Conservation (phyloP, 2,888 invertebrate genomes). For the Baccha elongata region DNA sequence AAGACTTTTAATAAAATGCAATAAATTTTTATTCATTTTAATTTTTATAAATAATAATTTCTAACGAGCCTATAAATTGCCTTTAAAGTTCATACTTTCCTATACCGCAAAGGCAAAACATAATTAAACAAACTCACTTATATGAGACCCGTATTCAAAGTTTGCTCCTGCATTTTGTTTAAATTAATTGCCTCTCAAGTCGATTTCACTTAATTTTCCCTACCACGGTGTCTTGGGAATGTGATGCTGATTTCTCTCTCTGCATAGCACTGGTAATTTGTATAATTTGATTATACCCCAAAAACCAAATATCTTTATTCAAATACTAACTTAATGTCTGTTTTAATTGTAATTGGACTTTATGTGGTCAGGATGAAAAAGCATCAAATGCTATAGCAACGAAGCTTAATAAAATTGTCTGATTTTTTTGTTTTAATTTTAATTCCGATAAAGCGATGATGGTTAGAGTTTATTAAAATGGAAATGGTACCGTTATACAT, state of each 20-base stretch:
- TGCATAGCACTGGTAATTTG: slow-evolving; percentile 4
- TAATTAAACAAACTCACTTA: not conserved
- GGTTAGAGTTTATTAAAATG: too few relatives aligned
- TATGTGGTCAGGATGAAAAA: not conserved
- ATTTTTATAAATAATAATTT: too few relatives aligned
- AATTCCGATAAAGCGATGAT: too few relatives aligned
- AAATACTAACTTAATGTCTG: slow-evolving; percentile 35
- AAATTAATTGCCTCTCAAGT: slow-evolving; percentile 36
- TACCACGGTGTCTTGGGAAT: not conserved
- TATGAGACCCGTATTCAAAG: not conserved
- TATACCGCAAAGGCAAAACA: not conserved
- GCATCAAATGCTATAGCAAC: too few relatives aligned
- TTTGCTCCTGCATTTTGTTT: slow-evolving; percentile 20
- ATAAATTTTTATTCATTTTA: too few relatives aligned
- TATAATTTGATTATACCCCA: slow-evolving; percentile 38
- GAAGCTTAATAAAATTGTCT: too few relatives aligned
- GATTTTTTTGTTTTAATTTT: too few relatives aligned
- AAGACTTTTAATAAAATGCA: too few relatives aligned
- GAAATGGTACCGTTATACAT: too few relatives aligned
- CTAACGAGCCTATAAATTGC: too few relatives aligned
- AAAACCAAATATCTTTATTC: slow-evolving; percentile 55
- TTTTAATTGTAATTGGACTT: slow-evolving; percentile 44
- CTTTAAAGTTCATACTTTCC: too few relatives aligned
- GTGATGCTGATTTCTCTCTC: slow-evolving; percentile 39
- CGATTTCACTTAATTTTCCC: slow-evolving; percentile 47